A percentile compares a stretch with the other conserved stretches of the same genome.
Evolutionary conservation across 2,888 invertebrate genomes (phyloP).

Genomic region (Hirtodrosophila histrioides): DNA sequence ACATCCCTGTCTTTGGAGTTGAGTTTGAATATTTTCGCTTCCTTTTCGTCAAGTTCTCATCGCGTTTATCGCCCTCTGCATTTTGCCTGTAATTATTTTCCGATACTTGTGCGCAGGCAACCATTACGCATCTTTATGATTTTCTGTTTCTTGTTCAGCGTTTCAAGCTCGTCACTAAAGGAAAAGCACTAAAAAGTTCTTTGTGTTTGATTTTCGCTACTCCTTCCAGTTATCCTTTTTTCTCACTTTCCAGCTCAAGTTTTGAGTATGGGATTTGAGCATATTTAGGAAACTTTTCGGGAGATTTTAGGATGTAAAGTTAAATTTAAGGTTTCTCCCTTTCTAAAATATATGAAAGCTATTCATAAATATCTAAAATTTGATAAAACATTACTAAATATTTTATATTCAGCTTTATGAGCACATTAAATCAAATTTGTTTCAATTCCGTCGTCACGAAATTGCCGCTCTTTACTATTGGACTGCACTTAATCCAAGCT

Average conservation of each 20-base stretch:
- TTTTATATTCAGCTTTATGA: too few species aligned
- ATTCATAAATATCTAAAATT: too few species aligned
- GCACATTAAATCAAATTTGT: too few species aligned
- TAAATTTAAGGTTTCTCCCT: too few species aligned
- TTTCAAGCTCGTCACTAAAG: conserved; percentile 32
- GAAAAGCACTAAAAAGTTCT: conserved; percentile 16
- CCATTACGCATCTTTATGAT: conserved; percentile 84
- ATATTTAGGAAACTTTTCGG: too few species aligned
- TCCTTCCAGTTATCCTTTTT: conserved; percentile 18
- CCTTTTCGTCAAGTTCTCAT: background rate
- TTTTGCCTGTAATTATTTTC: conserved; percentile 78
- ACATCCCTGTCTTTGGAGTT: background rate
- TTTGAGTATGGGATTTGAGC: background rate
- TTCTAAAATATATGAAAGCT: too few species aligned
- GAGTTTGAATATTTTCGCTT: background rate
- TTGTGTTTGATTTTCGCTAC: conserved; percentile 19
- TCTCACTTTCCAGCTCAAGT: conserved; percentile 1
- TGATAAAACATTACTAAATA: too few species aligned
- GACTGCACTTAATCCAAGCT: too few species aligned
- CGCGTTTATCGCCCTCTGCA: conserved; percentile 23
- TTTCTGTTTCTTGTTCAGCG: conserved; percentile 55
- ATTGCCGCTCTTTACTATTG: too few species aligned
- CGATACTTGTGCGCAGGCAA: conserved; percentile 83
- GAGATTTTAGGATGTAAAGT: too few species aligned
- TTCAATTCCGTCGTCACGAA: too few species aligned